Conservation (phyloP, 2,113 vertebrate species). For the Scomber japonicus region DNA sequence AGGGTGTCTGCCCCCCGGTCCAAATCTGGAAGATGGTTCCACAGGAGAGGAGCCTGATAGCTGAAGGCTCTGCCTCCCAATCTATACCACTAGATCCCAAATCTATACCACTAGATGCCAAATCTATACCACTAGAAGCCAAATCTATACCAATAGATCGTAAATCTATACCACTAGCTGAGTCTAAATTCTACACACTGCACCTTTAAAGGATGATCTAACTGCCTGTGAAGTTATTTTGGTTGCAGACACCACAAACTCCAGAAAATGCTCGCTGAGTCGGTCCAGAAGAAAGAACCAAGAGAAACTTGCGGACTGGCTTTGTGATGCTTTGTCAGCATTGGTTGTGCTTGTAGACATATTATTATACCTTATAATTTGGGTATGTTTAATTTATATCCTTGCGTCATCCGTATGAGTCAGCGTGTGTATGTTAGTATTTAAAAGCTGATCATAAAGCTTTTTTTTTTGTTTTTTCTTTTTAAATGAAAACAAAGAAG, state of each 20-base stretch:
- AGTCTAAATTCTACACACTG: too few species aligned
- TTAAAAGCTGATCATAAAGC: slow-evolving; percentile 24
- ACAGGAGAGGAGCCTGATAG: too few species aligned
- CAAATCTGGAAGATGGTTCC: too few species aligned
- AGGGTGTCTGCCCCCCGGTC: too few species aligned
- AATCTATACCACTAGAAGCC: too few species aligned
- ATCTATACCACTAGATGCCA: too few species aligned
- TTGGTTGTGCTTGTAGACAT: neutral
- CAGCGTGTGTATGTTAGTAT: slow-evolving; percentile 2
- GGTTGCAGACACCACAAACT: neutral
- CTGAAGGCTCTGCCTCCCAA: too few species aligned
- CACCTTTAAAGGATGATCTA: neutral
- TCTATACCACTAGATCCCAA: too few species aligned
- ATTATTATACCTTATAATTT: slow-evolving; percentile 15
- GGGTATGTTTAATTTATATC: slow-evolving; percentile 30
- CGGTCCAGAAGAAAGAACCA: neutral
- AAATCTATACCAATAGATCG: too few species aligned
- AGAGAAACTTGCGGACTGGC: neutral
- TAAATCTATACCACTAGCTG: too few species aligned
- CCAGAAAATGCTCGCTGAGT: neutral
- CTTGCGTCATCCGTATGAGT: neutral
- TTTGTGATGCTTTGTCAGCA: neutral
- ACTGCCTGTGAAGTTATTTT: neutral
- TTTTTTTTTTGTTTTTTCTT: slow-evolving; percentile 35
- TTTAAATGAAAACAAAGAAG: slow-evolving; percentile 34